Percentiles rank a stretch among this genome's conserved stretches.
These are phyloP conservation scores for Mizuhopecten yessoensis DNA, from an alignment of 1,140 invertebrate species.

Conservation along the genomic window DNA sequence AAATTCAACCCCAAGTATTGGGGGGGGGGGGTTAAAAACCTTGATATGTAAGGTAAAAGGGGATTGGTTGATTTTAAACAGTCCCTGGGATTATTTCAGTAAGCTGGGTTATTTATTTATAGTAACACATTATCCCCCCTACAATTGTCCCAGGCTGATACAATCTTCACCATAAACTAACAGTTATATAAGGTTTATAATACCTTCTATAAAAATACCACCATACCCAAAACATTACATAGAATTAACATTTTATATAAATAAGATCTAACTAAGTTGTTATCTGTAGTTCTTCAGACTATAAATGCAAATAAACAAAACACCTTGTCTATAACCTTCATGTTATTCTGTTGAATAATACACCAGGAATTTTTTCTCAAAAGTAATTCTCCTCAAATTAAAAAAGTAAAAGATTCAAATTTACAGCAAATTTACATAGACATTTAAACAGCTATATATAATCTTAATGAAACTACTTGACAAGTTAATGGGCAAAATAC, in stretches of 20 bases:
- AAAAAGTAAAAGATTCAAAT: too few species aligned
- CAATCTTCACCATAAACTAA: neutral
- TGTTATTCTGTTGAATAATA: neutral
- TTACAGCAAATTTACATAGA: too few species aligned
- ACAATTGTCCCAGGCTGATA: too few species aligned
- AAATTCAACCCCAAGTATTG: too few species aligned
- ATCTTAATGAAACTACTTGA: too few species aligned
- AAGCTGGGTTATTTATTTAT: neutral
- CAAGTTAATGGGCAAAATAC: too few species aligned
- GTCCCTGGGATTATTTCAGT: neutral
- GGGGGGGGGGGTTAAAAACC: too few species aligned
- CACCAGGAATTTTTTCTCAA: too few species aligned
- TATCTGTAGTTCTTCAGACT: neutral
- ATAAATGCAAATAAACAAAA: neutral
- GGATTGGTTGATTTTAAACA: too few species aligned
- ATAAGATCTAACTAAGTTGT: neutral
- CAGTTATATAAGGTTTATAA: neutral
- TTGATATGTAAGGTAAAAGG: too few species aligned
- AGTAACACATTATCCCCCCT: conserved; percentile 1
- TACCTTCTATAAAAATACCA: neutral
- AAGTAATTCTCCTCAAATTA: too few species aligned
- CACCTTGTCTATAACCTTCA: neutral
- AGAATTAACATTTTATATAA: neutral
- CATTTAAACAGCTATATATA: too few species aligned
- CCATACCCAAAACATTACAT: neutral